phyloP scores from a whole-genome alignment of 2,113 vertebrate genomes.

The Manacus vitellinus region DNA sequence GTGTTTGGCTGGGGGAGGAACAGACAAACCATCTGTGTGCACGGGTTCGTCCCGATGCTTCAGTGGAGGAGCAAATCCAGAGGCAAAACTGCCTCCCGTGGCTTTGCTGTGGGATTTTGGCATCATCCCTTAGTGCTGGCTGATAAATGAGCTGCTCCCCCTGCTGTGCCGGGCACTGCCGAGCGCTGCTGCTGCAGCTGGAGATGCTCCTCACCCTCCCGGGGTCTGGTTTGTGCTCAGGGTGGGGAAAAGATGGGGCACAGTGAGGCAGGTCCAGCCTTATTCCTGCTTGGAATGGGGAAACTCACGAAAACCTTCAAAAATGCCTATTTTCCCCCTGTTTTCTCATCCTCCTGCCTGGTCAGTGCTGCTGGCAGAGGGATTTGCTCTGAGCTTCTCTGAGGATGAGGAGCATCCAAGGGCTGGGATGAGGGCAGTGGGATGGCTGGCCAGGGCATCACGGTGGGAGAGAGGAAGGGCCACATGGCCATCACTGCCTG shows the following conservation, averaged over 20 bases:
- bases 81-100: neutral
- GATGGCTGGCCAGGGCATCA: neutral
- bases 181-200: neutral
- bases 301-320: neutral
- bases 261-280: rapidly evolving
- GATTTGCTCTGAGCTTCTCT: neutral
- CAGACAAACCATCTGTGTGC: neutral
- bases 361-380: neutral
- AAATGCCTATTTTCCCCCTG: rapidly evolving
- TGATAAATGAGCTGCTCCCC: neutral
- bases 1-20: neutral
- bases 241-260: neutral
- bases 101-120: neutral
- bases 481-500: rapidly evolving
- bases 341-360: neutral
- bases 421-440: rapidly evolving
- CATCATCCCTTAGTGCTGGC: neutral
- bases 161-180: neutral
- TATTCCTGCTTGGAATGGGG: neutral
- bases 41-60: neutral
- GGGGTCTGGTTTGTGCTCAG: too few relatives aligned
- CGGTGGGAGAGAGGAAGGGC: neutral
- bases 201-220: neutral
- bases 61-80: rapidly evolving
- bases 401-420: neutral